Evolutionary conservation across 1,140 invertebrate species (phyloP), one percentile per base, ranked within the genome.

Genomic region (Tribolium madens): DNA sequence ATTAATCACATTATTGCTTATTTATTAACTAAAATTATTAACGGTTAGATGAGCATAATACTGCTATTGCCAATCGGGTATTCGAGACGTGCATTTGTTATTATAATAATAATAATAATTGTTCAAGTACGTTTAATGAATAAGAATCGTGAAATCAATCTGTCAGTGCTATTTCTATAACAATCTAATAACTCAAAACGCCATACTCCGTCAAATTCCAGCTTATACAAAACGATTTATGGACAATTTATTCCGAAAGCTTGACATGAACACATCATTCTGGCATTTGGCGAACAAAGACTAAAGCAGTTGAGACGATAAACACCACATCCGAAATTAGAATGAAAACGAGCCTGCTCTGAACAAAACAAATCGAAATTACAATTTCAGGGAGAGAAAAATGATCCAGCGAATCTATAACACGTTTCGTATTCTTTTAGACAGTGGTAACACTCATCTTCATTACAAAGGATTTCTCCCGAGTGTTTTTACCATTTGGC

Each of bases 381-480:
- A 42, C 7, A 9, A 42, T 26, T 26, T 26, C 21, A 26, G 21
- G 21, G 21, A 26, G 21, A 26, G 21, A 26, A 26, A 26, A 26
- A 26, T 26, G 21, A 26, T 1, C 21, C 6, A 26, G 21, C 21
- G 12, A 33, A 64, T 33, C 57, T 18, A 33, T n/a, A 17, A 60
- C 18, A 60, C 17, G 53, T 60, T 26, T 60, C 26, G 17, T 60
- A 21, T 64, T 64, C 26, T 31, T 64, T n/a, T 7, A 7, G 17
- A 31, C 31, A 64, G 31, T 64, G 12, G 57, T 36, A 64, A 64
- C 57, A 64, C 57, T 64, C 17, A 33, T 64, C 57, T 64, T 64
- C 57, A 64, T 64, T 64, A 64, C 57, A 14, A 57, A 57, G 57
- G 57, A 64, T 64, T 64, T 64, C 57, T 64, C 57, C 21, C 21